phyloP scores from a whole-genome alignment of 92 coral and sea anemone genomes.

The Paragorgia papillata region DNA sequence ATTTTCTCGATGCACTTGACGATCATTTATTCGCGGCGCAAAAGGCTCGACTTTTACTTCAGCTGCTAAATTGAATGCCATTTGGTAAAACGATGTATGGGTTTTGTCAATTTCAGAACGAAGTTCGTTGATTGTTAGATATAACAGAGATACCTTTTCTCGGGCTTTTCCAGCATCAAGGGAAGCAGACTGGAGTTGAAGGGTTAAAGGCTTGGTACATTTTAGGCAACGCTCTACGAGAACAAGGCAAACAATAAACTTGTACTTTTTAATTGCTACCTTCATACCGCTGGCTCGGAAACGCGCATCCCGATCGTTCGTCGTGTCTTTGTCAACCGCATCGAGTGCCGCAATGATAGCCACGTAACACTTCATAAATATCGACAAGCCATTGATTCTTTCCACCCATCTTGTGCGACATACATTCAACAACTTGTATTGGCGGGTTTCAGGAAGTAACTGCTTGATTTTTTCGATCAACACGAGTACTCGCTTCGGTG shows the following conservation, averaged over 20 bases:
- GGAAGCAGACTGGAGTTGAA: conserved; percentile 52
- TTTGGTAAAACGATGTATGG: conserved; percentile 11
- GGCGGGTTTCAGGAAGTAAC: conserved; percentile 14
- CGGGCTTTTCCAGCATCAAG: conserved; percentile 45
- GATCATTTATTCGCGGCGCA: background rate
- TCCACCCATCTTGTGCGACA: conserved; percentile 41
- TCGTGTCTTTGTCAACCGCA: conserved; percentile 20
- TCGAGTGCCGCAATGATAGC: conserved; percentile 41
- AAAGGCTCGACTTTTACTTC: background rate
- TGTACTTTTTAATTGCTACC: conserved; percentile 26
- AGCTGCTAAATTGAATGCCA: conserved; percentile 33
- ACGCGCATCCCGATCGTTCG: conserved; percentile 30
- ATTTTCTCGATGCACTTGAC: conserved; percentile 39
- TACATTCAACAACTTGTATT: conserved; percentile 40
- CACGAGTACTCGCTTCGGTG: conserved; percentile 34
- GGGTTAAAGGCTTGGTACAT: conserved; percentile 44
- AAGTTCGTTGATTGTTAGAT: conserved; percentile 11
- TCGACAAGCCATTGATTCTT: conserved; percentile 35
- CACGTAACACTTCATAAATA: conserved; percentile 13
- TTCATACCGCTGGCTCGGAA: conserved; percentile 46
- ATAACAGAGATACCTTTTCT: conserved; percentile 27
- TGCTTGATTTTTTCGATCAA: conserved; percentile 37
- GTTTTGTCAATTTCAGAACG: conserved; percentile 18
- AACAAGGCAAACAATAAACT: conserved; percentile 48
- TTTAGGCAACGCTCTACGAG: conserved; percentile 38